A percentile compares a stretch with the other conserved stretches of the same genome.
Evolutionary conservation across 2,797 vertebrate species (phyloP).

Genomic region (Thamnophis elegans): DNA sequence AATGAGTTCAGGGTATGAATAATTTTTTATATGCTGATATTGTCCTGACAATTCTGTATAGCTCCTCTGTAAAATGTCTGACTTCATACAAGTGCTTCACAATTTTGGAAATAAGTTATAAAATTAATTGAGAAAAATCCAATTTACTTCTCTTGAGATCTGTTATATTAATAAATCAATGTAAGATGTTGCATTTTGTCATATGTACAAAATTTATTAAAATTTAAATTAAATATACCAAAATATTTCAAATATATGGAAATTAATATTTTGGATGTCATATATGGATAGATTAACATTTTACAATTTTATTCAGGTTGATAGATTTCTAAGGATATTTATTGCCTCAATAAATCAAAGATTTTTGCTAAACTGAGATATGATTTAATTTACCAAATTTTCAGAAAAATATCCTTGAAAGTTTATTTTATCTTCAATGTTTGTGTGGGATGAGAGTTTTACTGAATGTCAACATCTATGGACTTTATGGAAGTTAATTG

Average conservation of each 20-base stretch:
- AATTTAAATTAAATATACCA: neutral
- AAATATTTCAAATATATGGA: neutral
- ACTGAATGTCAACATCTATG: neutral
- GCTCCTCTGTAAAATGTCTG: neutral
- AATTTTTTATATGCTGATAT: neutral
- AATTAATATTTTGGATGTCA: neutral
- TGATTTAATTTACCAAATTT: neutral
- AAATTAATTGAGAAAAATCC: neutral
- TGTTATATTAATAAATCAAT: neutral
- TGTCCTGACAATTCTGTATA: neutral
- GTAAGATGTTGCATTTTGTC: neutral
- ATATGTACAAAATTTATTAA: neutral
- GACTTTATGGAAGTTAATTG: neutral
- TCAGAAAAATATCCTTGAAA: neutral
- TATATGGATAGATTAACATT: neutral
- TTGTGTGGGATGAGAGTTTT: neutral
- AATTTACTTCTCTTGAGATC: neutral
- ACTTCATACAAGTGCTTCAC: neutral
- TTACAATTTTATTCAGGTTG: neutral
- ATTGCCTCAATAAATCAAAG: neutral
- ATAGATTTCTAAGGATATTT: neutral
- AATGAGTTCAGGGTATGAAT: neutral
- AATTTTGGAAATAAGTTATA: neutral
- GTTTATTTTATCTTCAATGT: neutral
- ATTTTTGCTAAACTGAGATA: neutral